phyloP scores from a whole-genome alignment of 2,797 vertebrate species.

The Ciconia nigra region DNA sequence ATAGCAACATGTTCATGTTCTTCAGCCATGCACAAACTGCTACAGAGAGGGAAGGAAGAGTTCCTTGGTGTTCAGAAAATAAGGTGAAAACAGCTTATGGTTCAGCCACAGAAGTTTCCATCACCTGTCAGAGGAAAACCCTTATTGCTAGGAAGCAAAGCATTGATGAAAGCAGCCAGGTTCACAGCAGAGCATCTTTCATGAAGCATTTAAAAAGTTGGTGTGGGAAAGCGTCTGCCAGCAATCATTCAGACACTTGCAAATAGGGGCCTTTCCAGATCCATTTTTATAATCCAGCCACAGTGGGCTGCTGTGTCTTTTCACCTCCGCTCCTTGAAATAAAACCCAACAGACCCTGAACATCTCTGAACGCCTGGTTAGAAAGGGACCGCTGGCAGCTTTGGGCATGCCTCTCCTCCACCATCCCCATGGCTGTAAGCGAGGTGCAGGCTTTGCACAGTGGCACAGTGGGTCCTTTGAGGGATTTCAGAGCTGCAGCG shows the following conservation, averaged over 20 bases:
- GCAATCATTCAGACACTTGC: background rate
- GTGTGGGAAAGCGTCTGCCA: background rate
- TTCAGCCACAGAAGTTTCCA: background rate
- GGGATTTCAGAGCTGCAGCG: background rate
- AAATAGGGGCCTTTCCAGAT: background rate
- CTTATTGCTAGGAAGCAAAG: background rate
- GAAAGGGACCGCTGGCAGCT: background rate
- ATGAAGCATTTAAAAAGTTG: background rate
- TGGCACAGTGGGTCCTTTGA: background rate
- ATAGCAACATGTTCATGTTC: background rate
- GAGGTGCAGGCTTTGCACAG: background rate
- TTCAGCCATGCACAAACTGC: background rate
- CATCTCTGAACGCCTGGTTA: background rate
- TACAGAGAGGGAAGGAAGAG: background rate
- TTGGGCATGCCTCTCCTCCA: background rate
- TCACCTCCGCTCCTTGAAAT: background rate
- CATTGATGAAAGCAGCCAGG: background rate
- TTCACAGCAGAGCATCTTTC: background rate
- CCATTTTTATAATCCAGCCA: background rate
- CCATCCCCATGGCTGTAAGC: fast-evolving
- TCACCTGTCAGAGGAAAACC: background rate
- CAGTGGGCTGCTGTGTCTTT: no score
- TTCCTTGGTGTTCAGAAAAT: background rate
- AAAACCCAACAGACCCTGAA: background rate
- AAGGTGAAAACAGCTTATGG: background rate